Evolutionary conservation across 2,113 vertebrate genomes (phyloP), one percentile per base, ranked within the genome.

Genomic region (Vanacampus margaritifer): DNA sequence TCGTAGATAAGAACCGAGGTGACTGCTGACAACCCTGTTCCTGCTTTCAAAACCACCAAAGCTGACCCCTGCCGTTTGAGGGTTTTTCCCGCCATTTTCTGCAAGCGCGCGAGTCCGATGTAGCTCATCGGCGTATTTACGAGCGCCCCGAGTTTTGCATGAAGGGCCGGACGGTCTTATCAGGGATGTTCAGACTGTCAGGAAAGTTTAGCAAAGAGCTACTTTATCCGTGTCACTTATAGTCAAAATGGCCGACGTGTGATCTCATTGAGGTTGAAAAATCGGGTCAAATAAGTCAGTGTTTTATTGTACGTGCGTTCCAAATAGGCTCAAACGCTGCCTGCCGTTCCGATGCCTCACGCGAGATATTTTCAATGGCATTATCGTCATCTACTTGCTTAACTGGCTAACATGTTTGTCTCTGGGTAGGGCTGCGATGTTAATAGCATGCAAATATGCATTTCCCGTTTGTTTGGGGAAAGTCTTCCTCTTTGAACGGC

Each of bases 101-200:
- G 37, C 35, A 32, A 1, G 14, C 9, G 21, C 3, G 10, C 21
- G 71, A 12, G 0, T 65, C 48, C 51, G n/a, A 46, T 64, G 17
- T 24, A 13, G 36, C 66, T 81, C 84, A 82, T 81, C 75, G 3
- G 12, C 61, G 10, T 71, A 82, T 84, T 78, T 67, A 82, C n/a
- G 63, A 70, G 69, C 65, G 68, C 64, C 41, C 26, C n/a, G 3
- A 19, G 43, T 51, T 32, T 62, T 26, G 67, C 36, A 48, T 39
- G 74, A 71, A 62, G 56, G 68, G 69, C 19, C 70, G 69, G 62
- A 32, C 26, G 64, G 63, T 74, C 51, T 70, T 74, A 72, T 76
- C 68, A 74, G 64, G 43, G 14, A 67, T 35, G 28, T 69, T 73
- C 70, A 63, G 50, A 37, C 60, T 63, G 77, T 63, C 64, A 45